A percentile compares a stretch with the other conserved stretches of the same genome.
Evolutionary conservation across 1,140 invertebrate genomes (phyloP).

Genomic region (Pemphigus obesinymphae): DNA sequence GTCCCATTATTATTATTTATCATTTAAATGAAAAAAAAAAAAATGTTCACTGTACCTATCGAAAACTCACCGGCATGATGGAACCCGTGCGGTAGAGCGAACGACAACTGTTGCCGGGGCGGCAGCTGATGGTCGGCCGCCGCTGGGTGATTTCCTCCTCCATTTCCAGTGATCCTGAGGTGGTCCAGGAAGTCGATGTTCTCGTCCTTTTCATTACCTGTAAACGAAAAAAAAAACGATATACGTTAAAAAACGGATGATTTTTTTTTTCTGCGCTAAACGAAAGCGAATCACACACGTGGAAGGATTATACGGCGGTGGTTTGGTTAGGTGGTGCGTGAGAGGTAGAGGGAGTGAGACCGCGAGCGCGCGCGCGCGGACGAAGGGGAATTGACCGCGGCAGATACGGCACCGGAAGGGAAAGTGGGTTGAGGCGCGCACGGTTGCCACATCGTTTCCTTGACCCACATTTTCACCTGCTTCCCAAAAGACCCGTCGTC

Average conservation of each 20-base stretch:
- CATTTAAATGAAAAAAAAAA: too few species aligned
- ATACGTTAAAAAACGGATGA: not conserved
- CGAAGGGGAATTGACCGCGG: conserved; percentile 22
- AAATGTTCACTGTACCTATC: too few species aligned
- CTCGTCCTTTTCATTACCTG: conserved; percentile 34
- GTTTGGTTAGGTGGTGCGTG: too few species aligned
- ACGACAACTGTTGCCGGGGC: conserved; percentile 35
- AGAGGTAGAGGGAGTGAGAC: not conserved
- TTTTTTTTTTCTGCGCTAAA: not conserved
- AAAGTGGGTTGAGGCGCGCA: conserved; percentile 39
- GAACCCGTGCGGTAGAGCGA: conserved; percentile 28
- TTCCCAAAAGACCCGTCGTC: conserved; percentile 27
- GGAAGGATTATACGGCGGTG: not conserved
- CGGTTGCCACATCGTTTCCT: conserved; percentile 40
- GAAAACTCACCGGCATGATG: conserved; percentile 18
- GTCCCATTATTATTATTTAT: too few species aligned
- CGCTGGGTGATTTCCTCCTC: not conserved
- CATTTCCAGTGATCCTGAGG: conserved; percentile 15
- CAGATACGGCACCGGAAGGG: conserved; percentile 36
- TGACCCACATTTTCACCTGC: conserved; percentile 41
- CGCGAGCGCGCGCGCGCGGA: not conserved
- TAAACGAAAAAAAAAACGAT: too few species aligned
- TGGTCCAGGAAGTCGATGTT: conserved; percentile 37
- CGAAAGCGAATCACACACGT: not conserved
- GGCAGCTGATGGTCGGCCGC: conserved; percentile 22